These are phyloP conservation scores for Clarias magur DNA, from an alignment of 2,113 vertebrate genomes.

Conservation along the genomic window DNA sequence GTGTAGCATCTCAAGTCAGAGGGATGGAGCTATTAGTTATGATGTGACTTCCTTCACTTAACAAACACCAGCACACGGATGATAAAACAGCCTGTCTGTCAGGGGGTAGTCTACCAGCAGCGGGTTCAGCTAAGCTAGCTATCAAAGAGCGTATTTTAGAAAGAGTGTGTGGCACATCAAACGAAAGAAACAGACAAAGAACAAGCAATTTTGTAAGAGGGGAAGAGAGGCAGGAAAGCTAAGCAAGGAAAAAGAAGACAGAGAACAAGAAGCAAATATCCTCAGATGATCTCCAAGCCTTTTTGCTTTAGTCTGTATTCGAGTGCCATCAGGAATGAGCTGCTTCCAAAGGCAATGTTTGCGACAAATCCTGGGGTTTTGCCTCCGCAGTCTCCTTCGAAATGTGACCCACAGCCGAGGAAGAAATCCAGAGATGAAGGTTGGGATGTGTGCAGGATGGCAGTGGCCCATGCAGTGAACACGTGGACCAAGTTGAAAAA, in stretches of 20 bases:
- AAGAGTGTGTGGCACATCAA: neutral
- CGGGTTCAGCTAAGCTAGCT: conserved; percentile 23
- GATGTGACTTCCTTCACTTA: conserved; percentile 40
- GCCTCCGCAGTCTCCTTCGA: neutral
- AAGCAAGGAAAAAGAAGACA: neutral
- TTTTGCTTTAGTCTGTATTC: conserved; percentile 24
- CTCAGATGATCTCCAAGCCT: conserved; percentile 28
- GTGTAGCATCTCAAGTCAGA: conserved; percentile 29
- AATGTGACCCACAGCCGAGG: neutral
- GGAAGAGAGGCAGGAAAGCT: neutral
- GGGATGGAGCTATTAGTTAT: conserved; percentile 49
- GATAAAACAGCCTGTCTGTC: conserved; percentile 21
- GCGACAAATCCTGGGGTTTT: conserved; percentile 9
- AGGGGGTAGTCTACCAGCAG: conserved; percentile 5
- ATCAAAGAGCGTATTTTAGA: conserved; percentile 14
- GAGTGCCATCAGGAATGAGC: conserved; percentile 15
- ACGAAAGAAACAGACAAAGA: neutral
- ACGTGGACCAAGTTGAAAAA: neutral
- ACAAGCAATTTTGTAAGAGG: neutral
- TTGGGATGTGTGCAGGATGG: neutral
- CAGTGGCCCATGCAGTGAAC: neutral
- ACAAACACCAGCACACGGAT: conserved; percentile 41
- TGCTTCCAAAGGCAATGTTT: neutral
- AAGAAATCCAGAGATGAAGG: conserved; percentile 7
- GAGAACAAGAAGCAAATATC: conserved; percentile 22